Percentiles rank a stretch among this genome's conserved stretches.
Evolutionary conservation across 2,113 vertebrate species (phyloP).

Genomic region (Salvelinus fontinalis): DNA sequence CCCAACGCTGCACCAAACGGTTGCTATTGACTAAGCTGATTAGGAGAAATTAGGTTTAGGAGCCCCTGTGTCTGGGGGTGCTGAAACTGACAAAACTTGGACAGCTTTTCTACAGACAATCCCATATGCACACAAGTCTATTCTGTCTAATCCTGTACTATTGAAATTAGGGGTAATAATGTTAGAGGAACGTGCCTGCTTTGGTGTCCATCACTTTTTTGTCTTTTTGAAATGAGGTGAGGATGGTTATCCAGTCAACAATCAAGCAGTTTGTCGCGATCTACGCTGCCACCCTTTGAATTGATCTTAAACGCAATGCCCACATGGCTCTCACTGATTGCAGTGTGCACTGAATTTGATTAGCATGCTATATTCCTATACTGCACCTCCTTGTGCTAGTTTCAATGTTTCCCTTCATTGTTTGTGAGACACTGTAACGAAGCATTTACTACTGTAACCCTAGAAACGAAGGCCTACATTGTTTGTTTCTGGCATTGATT

Average conservation of each 20-base stretch:
- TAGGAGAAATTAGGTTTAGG: slow-evolving; percentile 77
- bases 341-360: background rate
- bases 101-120: slow-evolving; percentile 70
- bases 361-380: background rate
- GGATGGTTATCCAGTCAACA: background rate
- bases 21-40: slow-evolving; percentile 81
- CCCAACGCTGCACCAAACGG: slow-evolving; percentile 72
- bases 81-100: slow-evolving; percentile 73
- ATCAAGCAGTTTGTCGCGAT: background rate
- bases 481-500: slow-evolving; percentile 14
- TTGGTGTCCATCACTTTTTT: slow-evolving; percentile 17
- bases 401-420: background rate
- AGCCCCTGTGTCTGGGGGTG: slow-evolving; percentile 70
- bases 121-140: slow-evolving; percentile 63
- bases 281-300: background rate
- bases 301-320: background rate
- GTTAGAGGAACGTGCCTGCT: slow-evolving; percentile 22
- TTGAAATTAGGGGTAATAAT: slow-evolving; percentile 50
- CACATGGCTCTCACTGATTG: background rate
- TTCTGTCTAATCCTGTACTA: slow-evolving; percentile 64
- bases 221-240: slow-evolving; percentile 35
- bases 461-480: background rate
- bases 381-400: background rate
- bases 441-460: background rate
- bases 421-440: background rate